phyloP scores from a whole-genome alignment of 2,797 vertebrate genomes.

The Neosalanx taihuensis region DNA sequence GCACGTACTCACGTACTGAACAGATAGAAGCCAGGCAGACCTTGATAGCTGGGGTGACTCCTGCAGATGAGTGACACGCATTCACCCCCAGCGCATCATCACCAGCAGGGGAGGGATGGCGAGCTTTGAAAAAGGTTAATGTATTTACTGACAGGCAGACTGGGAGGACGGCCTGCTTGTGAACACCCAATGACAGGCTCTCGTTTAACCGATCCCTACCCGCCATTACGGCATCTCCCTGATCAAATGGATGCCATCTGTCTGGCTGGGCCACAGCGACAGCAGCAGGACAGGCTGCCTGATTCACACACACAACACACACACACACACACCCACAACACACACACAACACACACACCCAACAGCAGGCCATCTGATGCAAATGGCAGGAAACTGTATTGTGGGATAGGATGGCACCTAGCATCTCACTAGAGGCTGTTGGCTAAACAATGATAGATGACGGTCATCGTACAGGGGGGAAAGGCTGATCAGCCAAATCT shows the following conservation, averaged over 20 bases:
- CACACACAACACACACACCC: not conserved
- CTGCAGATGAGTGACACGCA: not conserved
- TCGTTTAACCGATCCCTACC: conserved; percentile 55
- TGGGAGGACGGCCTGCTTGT: conserved; percentile 40
- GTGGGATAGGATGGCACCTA: conserved; percentile 32
- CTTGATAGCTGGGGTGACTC: not conserved
- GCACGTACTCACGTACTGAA: conserved; percentile 4
- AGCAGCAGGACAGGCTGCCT: conserved; percentile 34
- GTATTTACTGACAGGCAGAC: conserved; percentile 48
- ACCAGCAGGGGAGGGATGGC: conserved; percentile 28
- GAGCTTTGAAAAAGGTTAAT: conserved; percentile 57
- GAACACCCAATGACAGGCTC: conserved; percentile 55
- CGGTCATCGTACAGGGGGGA: conserved; percentile 40
- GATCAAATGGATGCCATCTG: conserved; percentile 72
- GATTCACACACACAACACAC: conserved; percentile 18
- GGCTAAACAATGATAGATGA: conserved; percentile 63
- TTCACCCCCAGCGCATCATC: conserved; percentile 23
- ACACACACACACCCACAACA: no score
- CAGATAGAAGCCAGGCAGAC: not conserved
- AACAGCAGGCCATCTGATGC: conserved; percentile 36
- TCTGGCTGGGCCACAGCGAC: conserved; percentile 47
- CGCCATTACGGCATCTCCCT: conserved; percentile 53
- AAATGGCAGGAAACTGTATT: conserved; percentile 46
- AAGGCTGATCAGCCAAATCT: conserved; percentile 52
- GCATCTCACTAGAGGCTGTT: conserved; percentile 43